phyloP scores from a whole-genome alignment of 2,888 invertebrate species.

The Synergus japonicus region DNA sequence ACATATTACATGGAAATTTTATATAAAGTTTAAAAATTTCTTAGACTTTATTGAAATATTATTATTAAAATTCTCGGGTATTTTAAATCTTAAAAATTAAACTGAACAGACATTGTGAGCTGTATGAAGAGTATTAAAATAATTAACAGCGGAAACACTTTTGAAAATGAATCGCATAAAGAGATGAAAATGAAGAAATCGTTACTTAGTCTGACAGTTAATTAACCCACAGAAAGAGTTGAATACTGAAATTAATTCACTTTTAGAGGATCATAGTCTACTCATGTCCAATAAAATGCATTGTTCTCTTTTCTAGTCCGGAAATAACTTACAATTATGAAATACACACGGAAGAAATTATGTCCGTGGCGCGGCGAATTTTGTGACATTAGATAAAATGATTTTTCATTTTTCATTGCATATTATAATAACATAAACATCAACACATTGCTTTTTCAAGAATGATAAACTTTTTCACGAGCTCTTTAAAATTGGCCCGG shows the following conservation, averaged over 20 bases:
- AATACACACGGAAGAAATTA: slow-evolving; percentile 8
- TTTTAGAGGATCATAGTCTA: slow-evolving; percentile 4
- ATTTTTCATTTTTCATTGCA: background rate
- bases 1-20: background rate
- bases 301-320: background rate
- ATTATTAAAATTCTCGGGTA: too few relatives aligned
- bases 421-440: background rate
- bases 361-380: background rate
- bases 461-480: slow-evolving; percentile 8
- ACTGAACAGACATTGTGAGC: background rate
- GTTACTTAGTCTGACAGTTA: background rate
- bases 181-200: background rate
- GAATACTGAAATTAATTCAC: slow-evolving; percentile 25
- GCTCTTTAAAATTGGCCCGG: slow-evolving; percentile 9
- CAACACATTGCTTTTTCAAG: background rate
- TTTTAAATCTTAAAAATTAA: background rate
- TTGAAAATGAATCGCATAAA: background rate
- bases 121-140: background rate
- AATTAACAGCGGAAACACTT: background rate
- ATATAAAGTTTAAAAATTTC: background rate
- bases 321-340: slow-evolving; percentile 29
- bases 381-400: background rate
- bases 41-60: too few relatives aligned
- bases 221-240: background rate
- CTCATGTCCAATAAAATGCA: slow-evolving; percentile 10